A percentile compares a stretch with the other conserved stretches of the same genome.
Conservation (phyloP, 2,888 invertebrate species). For the Troides oblongomaculatus region DNA sequence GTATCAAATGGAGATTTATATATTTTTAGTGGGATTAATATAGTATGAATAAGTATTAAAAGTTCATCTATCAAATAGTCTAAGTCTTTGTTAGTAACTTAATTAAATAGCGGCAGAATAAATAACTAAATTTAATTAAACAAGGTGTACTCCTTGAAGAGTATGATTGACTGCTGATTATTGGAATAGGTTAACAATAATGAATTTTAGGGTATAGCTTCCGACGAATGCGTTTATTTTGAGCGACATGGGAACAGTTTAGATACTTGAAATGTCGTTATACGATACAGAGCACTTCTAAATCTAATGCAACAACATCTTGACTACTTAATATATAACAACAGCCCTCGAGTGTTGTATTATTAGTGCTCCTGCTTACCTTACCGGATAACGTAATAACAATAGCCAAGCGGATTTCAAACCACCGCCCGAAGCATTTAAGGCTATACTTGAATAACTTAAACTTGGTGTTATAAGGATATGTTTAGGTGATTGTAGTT, state of each 20-base stretch:
- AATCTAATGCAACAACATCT: slow-evolving; percentile 44
- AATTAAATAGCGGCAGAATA: too few species aligned
- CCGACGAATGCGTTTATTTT: slow-evolving; percentile 43
- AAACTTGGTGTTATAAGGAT: slow-evolving; percentile 28
- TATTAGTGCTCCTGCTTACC: slow-evolving; percentile 38
- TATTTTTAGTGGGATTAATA: too few species aligned
- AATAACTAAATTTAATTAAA: too few species aligned
- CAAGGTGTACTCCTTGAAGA: too few species aligned
- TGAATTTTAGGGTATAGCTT: neutral
- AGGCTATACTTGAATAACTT: slow-evolving; percentile 4
- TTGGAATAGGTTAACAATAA: slow-evolving; percentile 6
- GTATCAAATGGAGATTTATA: too few species aligned
- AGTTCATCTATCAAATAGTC: too few species aligned
- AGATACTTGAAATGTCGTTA: slow-evolving; percentile 44
- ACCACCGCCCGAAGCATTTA: neutral
- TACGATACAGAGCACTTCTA: slow-evolving; percentile 39
- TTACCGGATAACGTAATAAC: slow-evolving; percentile 31
- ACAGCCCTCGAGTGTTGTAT: slow-evolving; percentile 42
- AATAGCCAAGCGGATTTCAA: slow-evolving; percentile 1
- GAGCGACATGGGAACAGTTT: slow-evolving; percentile 49
- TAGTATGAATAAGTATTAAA: too few species aligned
- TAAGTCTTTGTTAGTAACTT: too few species aligned
- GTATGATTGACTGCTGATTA: slow-evolving; percentile 20
- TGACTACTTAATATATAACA: slow-evolving; percentile 43
- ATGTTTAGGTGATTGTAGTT: slow-evolving; percentile 36